Evolutionary conservation across 2,797 vertebrate genomes (phyloP), one percentile per base, ranked within the genome.

Genomic region (Muscicapa striata): DNA sequence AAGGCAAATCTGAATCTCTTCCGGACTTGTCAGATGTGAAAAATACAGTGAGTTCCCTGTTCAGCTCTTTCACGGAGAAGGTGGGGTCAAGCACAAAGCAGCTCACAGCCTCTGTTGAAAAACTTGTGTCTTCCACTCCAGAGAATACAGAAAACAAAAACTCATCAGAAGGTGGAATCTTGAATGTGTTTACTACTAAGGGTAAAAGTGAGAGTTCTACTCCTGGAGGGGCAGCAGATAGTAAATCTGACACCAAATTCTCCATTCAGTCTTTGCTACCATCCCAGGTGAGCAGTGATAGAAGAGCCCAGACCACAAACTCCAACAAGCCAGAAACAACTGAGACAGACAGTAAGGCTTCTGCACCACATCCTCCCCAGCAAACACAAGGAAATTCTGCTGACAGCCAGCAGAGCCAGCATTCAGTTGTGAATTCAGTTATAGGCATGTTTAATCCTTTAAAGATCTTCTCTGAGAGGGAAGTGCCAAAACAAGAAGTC

Each of bases 21-120:
- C 92, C 98, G 17, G 98, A 98, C 46, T 72, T 97, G 87, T 95
- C 97, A 79, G 98, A 98, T 76, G 97, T 99, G 51, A 99, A 99
- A 96, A 98, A 97, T 97, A 98, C 98, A 17, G 96, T 99, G 97
- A 99, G 97, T 93, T 99, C 98, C 68, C 97, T 99, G 63, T 98
- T 98, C 43, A 97, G 80, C 87, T 98, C 98, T 68, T 94, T 99
- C 43, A 98, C 98, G 9, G 98, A 99, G 94, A 99, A 98, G 97
- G 98, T 99, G 52, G 98, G 98, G 62, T 98, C 97, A 68, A 95
- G 97, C 66, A 97, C 98, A 89, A 99, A 98, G 88, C 98, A 98
- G 80, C 94, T 98, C 24, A 93, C 96, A 7, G 97, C 98, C 7
- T 97, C 96, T 67, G 94, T 98, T 88, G 98, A 98, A 82, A 98